phyloP scores from a whole-genome alignment of 2,113 vertebrate species.

The Oenanthe oenanthe region DNA sequence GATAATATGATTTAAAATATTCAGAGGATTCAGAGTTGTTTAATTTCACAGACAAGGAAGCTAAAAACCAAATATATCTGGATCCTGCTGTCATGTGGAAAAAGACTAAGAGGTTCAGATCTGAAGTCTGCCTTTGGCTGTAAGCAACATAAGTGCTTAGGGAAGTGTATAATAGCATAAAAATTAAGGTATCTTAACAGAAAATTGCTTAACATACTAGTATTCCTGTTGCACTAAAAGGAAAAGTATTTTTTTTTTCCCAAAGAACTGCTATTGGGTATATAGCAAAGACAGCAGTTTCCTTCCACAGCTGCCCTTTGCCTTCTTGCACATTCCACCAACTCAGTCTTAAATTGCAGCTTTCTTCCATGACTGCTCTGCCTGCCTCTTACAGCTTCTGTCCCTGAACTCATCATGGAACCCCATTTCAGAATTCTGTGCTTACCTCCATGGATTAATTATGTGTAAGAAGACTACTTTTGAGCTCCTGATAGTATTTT shows the following conservation, averaged over 20 bases:
- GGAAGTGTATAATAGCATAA: not conserved
- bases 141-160: not conserved
- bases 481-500: not conserved
- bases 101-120: not conserved
- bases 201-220: not conserved
- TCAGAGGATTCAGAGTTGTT: not conserved
- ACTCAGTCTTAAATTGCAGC: not conserved
- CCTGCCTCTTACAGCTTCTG: not conserved
- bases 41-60: not conserved
- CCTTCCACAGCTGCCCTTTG: not conserved
- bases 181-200: not conserved
- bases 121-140: not conserved
- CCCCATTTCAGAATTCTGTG: not conserved
- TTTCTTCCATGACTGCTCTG: not conserved
- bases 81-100: not conserved
- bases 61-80: not conserved
- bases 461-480: not conserved
- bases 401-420: not conserved
- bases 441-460: not conserved
- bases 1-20: not conserved
- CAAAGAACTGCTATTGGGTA: not conserved
- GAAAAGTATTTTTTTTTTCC: not conserved
- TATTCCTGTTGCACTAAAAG: not conserved
- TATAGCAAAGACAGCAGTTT: not conserved
- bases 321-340: not conserved